phyloP scores from a whole-genome alignment of 2,888 invertebrate species.

The Cheilosia soror region DNA sequence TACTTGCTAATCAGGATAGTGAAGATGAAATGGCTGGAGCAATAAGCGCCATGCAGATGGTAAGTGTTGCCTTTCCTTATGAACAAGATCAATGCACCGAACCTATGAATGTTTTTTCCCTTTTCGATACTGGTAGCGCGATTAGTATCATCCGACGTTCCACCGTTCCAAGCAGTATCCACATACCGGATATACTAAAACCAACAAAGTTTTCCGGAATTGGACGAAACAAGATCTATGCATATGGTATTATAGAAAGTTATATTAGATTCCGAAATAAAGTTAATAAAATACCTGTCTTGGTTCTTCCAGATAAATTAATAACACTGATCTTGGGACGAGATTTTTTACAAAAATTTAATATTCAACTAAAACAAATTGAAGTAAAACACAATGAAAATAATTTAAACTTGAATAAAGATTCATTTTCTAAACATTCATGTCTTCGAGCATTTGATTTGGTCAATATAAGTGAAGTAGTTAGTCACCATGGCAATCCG shows the following conservation, averaged over 20 bases:
- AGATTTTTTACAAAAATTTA: not conserved
- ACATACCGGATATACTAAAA: not conserved
- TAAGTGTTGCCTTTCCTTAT: slow-evolving; percentile 13
- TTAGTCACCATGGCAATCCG: too few relatives aligned
- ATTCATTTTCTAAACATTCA: too few relatives aligned
- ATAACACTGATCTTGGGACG: not conserved
- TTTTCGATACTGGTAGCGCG: slow-evolving; percentile 25
- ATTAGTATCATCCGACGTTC: slow-evolving; percentile 3
- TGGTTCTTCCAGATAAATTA: not conserved
- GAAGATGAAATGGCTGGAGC: slow-evolving; percentile 7
- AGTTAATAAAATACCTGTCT: not conserved
- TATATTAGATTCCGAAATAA: not conserved
- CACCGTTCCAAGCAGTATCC: not conserved
- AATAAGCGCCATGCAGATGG: slow-evolving; percentile 21
- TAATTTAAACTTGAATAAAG: too few relatives aligned
- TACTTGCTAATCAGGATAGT: not conserved
- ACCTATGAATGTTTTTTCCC: not conserved
- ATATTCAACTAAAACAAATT: not conserved
- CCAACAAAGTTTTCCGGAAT: slow-evolving; percentile 17
- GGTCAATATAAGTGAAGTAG: too few relatives aligned
- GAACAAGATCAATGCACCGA: not conserved
- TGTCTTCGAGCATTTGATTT: too few relatives aligned
- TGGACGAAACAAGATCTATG: not conserved
- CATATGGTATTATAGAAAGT: slow-evolving; percentile 9
- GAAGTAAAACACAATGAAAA: not conserved